These are phyloP conservation scores for Lepidurus packardi DNA, from an alignment of 1,140 invertebrate genomes.

Conservation along the genomic window DNA sequence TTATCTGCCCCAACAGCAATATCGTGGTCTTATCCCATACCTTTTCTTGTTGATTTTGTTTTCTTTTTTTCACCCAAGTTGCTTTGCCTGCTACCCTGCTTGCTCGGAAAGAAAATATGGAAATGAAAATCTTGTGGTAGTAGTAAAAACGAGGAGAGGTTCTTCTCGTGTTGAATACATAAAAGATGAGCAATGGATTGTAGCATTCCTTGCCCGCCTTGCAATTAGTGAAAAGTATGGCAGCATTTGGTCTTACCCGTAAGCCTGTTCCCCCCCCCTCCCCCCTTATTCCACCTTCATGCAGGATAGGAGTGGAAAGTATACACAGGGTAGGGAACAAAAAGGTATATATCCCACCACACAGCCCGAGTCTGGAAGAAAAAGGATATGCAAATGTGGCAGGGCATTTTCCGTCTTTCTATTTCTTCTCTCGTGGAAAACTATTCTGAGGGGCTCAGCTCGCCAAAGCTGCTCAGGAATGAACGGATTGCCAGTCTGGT, in stretches of 20 bases:
- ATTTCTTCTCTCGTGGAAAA: not conserved
- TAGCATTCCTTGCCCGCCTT: slow-evolving; percentile 13
- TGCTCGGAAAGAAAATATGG: not conserved
- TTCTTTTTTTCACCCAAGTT: not conserved
- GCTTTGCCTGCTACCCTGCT: not conserved
- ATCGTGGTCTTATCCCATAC: not conserved
- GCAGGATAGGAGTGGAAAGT: not conserved
- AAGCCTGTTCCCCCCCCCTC: not conserved
- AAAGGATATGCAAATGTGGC: slow-evolving; percentile 19
- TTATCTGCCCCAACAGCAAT: slow-evolving; percentile 14
- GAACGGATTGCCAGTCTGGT: slow-evolving; percentile 18
- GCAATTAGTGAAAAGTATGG: slow-evolving; percentile 16
- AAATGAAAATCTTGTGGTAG: not conserved
- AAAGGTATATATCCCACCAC: not conserved
- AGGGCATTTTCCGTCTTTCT: not conserved
- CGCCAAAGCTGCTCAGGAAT: slow-evolving; percentile 16
- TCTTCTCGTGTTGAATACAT: slow-evolving; percentile 19
- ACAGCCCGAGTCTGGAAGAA: not conserved
- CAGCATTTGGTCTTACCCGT: not conserved
- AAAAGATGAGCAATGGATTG: slow-evolving; percentile 22
- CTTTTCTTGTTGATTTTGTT: not conserved
- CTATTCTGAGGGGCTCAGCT: slow-evolving; percentile 14
- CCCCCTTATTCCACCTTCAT: not conserved
- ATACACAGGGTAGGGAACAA: not conserved
- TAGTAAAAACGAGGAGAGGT: not conserved